phyloP scores from a whole-genome alignment of 2,113 vertebrate genomes.

The Clarias magur region DNA sequence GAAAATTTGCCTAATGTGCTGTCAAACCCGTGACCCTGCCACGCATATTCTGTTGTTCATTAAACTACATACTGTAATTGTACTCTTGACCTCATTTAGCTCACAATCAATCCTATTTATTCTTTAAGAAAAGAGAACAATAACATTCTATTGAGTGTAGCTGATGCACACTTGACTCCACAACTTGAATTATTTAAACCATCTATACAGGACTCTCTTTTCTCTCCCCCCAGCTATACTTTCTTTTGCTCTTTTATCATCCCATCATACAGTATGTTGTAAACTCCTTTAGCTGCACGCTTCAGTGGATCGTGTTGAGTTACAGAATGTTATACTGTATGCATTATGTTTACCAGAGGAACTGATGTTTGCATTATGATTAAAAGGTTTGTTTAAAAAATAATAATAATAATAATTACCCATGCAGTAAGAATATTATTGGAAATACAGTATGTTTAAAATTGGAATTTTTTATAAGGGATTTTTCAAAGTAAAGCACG shows the following conservation, averaged over 20 bases:
- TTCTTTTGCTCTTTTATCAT: not conserved
- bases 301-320: not conserved
- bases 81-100: conserved; percentile 13
- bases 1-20: not conserved
- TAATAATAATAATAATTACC: not conserved
- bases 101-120: not conserved
- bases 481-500: not conserved
- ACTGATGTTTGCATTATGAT: not conserved
- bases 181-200: not conserved
- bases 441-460: not conserved
- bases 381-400: not conserved
- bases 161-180: not conserved
- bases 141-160: not conserved
- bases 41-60: not conserved
- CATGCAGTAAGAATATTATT: not conserved
- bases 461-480: not conserved
- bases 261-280: not conserved
- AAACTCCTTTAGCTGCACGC: not conserved
- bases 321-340: not conserved
- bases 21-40: not conserved
- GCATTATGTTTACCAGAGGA: not conserved
- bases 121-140: conserved; percentile 8
- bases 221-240: not conserved
- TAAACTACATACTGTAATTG: not conserved
- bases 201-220: not conserved